A percentile compares a stretch with the other conserved stretches of the same genome.
phyloP scores from a whole-genome alignment of 2,888 invertebrate genomes.

The Anthrax anthrax region DNA sequence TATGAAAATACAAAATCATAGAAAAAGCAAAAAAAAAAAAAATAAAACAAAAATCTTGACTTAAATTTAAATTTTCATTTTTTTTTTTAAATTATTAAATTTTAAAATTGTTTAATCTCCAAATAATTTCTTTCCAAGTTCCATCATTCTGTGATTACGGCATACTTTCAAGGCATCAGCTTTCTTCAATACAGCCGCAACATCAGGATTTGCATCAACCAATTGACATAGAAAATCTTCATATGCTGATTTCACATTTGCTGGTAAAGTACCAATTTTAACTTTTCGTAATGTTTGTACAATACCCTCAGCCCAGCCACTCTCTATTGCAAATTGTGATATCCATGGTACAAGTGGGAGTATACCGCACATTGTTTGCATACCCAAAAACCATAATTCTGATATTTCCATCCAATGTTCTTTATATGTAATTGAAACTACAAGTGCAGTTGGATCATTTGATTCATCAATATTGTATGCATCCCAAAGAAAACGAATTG shows the following conservation, averaged over 20 bases:
- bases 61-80: no score
- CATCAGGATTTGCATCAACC: constrained; percentile 64
- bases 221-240: constrained; percentile 78
- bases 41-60: no score
- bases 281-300: constrained; percentile 68
- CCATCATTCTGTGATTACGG: constrained; percentile 77
- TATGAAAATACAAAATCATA: no score
- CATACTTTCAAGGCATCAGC: constrained; percentile 70
- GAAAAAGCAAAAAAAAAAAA: no score
- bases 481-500: constrained; percentile 84
- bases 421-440: constrained; percentile 74
- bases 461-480: constrained; percentile 82
- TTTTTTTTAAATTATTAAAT: no score
- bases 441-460: constrained; percentile 65
- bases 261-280: constrained; percentile 63
- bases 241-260: constrained; percentile 77
- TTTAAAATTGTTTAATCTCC: constrained; percentile 68
- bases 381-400: constrained; percentile 85
- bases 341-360: constrained; percentile 74
- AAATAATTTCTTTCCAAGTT: constrained; percentile 73
- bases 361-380: constrained; percentile 81
- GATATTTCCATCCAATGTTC: constrained; percentile 79
- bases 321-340: constrained; percentile 79
- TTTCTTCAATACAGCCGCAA: constrained; percentile 62
- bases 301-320: constrained; percentile 88